phyloP scores from a whole-genome alignment of 2,113 vertebrate species.

The Emydocephalus ijimae region DNA sequence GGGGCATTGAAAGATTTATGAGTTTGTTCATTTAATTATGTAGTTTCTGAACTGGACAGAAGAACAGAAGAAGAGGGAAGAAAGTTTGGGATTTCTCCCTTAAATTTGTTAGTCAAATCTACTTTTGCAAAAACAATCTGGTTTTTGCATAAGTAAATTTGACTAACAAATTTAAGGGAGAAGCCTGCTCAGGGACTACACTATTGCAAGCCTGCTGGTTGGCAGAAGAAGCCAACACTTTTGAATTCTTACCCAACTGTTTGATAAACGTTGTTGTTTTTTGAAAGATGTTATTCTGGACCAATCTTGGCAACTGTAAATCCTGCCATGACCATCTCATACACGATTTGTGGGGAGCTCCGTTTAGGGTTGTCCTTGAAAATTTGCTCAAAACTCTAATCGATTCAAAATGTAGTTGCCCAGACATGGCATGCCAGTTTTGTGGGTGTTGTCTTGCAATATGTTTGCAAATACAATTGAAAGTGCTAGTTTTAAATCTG shows the following conservation, averaged over 20 bases:
- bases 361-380: not conserved
- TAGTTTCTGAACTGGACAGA: not conserved
- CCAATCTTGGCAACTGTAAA: not conserved
- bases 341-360: not conserved
- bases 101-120: conserved; percentile 10
- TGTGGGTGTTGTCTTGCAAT: not conserved
- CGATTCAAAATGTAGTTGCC: not conserved
- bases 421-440: not conserved
- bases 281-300: not conserved
- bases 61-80: not conserved
- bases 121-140: not conserved
- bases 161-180: no score
- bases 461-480: not conserved
- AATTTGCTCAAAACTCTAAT: not conserved
- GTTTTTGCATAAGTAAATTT: no score
- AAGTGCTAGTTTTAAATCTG: not conserved
- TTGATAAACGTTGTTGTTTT: not conserved
- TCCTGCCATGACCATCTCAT: not conserved
- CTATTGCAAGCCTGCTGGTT: not conserved
- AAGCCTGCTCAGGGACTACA: not conserved
- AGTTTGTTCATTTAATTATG: not conserved
- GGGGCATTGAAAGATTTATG: not conserved
- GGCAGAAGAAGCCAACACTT: not conserved
- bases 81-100: not conserved
- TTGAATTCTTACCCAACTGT: not conserved